These are phyloP conservation scores for Heliconius ethilla DNA, from an alignment of 2,888 invertebrate genomes.

Conservation along the genomic window DNA sequence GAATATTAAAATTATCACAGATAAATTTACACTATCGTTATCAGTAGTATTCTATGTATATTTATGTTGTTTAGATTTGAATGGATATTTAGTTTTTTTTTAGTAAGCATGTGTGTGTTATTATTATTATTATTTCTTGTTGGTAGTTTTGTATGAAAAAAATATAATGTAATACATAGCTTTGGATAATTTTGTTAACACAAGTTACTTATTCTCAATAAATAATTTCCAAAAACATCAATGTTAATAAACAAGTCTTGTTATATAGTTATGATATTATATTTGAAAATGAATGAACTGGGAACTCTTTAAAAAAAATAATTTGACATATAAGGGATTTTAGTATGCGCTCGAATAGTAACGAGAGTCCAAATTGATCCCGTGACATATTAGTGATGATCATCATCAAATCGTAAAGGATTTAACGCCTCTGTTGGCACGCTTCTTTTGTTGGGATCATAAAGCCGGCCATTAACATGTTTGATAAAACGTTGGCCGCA, in stretches of 20 bases:
- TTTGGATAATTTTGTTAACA: neutral
- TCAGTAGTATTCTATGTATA: slow-evolving; percentile 54
- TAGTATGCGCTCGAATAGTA: slow-evolving; percentile 45
- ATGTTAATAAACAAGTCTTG: neutral
- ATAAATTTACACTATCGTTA: slow-evolving; percentile 76
- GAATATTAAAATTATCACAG: slow-evolving; percentile 65
- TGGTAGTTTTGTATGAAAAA: slow-evolving; percentile 1
- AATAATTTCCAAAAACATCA: neutral
- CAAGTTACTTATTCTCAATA: no score
- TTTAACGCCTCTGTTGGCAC: slow-evolving; percentile 82
- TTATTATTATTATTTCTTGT: slow-evolving; percentile 42
- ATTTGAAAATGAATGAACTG: neutral
- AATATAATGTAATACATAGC: neutral
- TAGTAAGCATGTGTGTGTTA: slow-evolving; percentile 69
- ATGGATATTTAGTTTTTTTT: slow-evolving; percentile 70
- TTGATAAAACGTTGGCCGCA: slow-evolving; percentile 78
- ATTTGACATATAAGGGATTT: slow-evolving; percentile 27
- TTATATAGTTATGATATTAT: neutral
- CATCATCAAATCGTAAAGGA: slow-evolving; percentile 80
- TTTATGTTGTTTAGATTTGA: slow-evolving; percentile 54
- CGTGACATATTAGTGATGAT: slow-evolving; percentile 78
- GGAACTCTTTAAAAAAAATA: neutral
- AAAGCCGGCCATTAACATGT: slow-evolving; percentile 81
- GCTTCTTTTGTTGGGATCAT: slow-evolving; percentile 79
- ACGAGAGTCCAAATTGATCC: slow-evolving; percentile 56